Conservation (phyloP, 2,113 vertebrate genomes). For the Lepus timidus region DNA sequence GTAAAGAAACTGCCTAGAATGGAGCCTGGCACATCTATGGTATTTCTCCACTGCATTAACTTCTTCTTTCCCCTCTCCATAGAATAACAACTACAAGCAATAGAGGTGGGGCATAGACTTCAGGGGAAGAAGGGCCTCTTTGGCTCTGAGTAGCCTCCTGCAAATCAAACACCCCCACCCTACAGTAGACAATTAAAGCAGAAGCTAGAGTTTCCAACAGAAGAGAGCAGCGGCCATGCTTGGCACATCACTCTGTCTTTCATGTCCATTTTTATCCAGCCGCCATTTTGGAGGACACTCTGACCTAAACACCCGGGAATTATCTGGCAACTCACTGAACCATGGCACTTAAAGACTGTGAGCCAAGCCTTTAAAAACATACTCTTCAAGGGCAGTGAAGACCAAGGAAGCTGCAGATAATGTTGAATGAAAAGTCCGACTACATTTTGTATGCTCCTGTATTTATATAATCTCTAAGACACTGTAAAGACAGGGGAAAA, state of each 20-base stretch:
- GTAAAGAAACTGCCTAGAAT: not conserved
- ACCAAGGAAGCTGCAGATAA: not conserved
- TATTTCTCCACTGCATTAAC: accelerated
- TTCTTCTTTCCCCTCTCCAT: not conserved
- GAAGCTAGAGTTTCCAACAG: not conserved
- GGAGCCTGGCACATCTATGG: not conserved
- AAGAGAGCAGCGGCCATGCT: not conserved
- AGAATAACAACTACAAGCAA: not conserved
- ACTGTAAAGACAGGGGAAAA: not conserved
- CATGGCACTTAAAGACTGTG: not conserved
- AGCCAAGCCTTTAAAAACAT: constrained; percentile 43
- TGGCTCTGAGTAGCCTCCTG: not conserved
- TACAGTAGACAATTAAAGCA: not conserved
- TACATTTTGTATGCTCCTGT: not conserved
- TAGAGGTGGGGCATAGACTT: not conserved
- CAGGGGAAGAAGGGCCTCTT: not conserved
- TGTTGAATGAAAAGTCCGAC: not conserved
- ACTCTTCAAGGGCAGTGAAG: not conserved
- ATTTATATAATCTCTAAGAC: not conserved
- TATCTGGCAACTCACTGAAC: constrained; percentile 41
- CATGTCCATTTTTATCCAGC: constrained; percentile 1
- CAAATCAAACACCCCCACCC: not conserved
- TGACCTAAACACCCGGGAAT: constrained; percentile 43
- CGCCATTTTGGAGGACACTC: constrained; percentile 45
- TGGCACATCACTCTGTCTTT: not conserved